A percentile compares a stretch with the other conserved stretches of the same genome.
These are phyloP conservation scores for Trissoscelio sp. DNA, from an alignment of 2,888 invertebrate genomes.

Conservation along the genomic window DNA sequence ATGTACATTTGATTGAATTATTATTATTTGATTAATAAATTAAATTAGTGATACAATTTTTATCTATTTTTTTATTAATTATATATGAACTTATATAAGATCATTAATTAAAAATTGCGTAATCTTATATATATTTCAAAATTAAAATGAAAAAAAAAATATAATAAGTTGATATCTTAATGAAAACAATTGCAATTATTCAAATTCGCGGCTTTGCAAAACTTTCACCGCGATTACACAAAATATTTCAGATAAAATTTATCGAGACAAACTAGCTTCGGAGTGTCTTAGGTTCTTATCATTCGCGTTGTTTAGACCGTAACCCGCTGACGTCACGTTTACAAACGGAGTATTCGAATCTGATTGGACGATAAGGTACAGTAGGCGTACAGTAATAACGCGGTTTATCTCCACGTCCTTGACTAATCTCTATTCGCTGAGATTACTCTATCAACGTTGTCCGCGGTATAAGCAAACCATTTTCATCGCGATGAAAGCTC, in stretches of 20 bases:
- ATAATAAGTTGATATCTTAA: not conserved
- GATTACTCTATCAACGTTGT: conserved; percentile 79
- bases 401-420: conserved; percentile 82
- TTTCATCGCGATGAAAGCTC: conserved; percentile 44
- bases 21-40: too few relatives aligned
- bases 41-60: too few relatives aligned
- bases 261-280: conserved; percentile 47
- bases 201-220: conserved; percentile 7
- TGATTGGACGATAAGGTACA: conserved; percentile 70
- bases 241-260: conserved; percentile 50
- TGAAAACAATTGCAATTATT: conserved; percentile 7
- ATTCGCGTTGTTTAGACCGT: conserved; percentile 59
- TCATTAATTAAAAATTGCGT: too few relatives aligned
- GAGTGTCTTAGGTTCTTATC: conserved; percentile 69
- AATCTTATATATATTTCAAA: too few relatives aligned
- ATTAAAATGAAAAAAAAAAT: not conserved
- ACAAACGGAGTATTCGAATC: conserved; percentile 53
- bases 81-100: too few relatives aligned
- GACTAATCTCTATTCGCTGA: conserved; percentile 81
- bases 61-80: too few relatives aligned
- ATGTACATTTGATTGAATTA: too few relatives aligned
- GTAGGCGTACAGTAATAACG: conserved; percentile 75
- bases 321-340: conserved; percentile 67
- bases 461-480: conserved; percentile 64
- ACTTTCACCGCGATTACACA: conserved; percentile 33